Evolutionary conservation across 2,113 vertebrate genomes (phyloP), one percentile per base, ranked within the genome.

Genomic region (Oreochromis spilurus): DNA sequence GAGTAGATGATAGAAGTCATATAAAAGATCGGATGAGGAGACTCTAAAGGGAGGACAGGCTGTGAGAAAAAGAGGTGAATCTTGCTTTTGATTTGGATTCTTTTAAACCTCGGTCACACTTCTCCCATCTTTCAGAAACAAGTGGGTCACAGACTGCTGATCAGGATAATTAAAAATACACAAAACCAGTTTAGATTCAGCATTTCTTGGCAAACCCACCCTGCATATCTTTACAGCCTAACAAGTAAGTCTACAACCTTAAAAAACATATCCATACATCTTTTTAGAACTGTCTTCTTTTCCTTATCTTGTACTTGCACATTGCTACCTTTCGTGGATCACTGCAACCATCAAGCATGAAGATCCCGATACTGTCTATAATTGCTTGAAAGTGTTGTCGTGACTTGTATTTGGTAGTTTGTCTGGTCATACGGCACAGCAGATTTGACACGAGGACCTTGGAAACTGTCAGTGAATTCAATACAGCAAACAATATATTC

Each of bases 1-100:
- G n/a, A 89, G 54, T 81, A 87, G 83, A 90, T 72, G 86, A 85
- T 58, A 62, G 81, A 79, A 84, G 83, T 84, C 84, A 87, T 84
- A 81, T 70, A 21, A 29, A 52, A 84, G 87, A 67, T 75, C 45
- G 21, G 75, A 84, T 77, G 48, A 52, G 78, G 26, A 84, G 38
- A 48, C 36, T 10, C 34, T 31, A 19, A 65, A 34, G 45, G n/a
- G 21, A 77, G 17, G 12, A 83, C 77, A 84, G 54, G 58, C 78
- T 60, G 53, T 3, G 14, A 84, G 24, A 55, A 72, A 65, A 86
- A 62, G 38, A 52, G 26, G 24, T 58, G 31, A 19, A 57, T 65
- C 34, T 40, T 55, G 36, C 34, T 70, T 10, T 55, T 14, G 38
- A 81, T 85, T 81, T 12, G 21, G 12, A 38, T 53, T 52, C 19